Evolutionary conservation across 2,113 vertebrate genomes (phyloP), one percentile per base, ranked within the genome.

Genomic region (Podiceps cristatus): DNA sequence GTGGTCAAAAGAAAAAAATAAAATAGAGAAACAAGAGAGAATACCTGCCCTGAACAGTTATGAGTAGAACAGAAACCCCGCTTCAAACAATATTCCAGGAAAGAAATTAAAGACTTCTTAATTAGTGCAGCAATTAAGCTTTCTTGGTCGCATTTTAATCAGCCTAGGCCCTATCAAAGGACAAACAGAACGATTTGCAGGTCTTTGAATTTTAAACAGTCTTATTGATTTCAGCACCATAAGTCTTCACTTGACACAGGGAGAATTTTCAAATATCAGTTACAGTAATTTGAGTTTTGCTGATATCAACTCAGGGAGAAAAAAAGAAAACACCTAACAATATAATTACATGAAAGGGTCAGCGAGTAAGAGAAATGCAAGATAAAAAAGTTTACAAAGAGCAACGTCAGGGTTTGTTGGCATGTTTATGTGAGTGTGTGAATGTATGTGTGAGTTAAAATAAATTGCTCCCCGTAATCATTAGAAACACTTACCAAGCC

Each of bases 21-120:
- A 76, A 22, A 73, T 59, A 96, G 76, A 97, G 91, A 96, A 93
- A 82, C 88, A 89, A 42, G 68, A 96, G 69, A 96, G 92, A 97
- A 96, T 96, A 97, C 88, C 96, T 98, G 98, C 97, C 97, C 95
- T 97, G 93, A 98, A 98, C 96, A 97, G 96, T 96, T 97, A 97
- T n/a, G 80, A 93, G 68, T 91, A 95, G 89, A 96, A 91, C 74
- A 95, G 72, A 97, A 98, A 96, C 91, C 96, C 90, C 94, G 98
- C 98, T 98, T 98, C 98, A 98, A 98, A 98, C 98, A 98, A 98
- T 98, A 98, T 98, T 97, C 97, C 97, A 98, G 97, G 97, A 98
- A 98, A 98, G 98, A 98, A 99, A 98, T 98, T 98, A 99, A 98
- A 99, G 98, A 98, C 98, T 98, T 98, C 98, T 98, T 99, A 99